Evolutionary conservation across 2,888 invertebrate genomes (phyloP).

Genomic region (Pristionchus arcanus): DNA sequence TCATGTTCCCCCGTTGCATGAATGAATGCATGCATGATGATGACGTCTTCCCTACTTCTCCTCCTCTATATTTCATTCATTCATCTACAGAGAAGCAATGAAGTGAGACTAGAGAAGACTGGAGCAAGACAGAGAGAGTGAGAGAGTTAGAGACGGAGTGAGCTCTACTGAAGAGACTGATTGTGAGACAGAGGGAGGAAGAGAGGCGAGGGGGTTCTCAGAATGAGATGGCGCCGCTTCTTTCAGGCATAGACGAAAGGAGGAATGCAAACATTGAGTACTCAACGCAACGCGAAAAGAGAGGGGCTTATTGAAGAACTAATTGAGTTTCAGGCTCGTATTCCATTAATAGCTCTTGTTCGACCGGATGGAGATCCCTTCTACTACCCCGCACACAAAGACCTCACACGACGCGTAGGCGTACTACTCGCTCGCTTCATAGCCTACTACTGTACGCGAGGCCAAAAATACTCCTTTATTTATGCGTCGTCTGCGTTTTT

Average conservation of each 20-base stretch:
- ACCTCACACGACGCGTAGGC: conserved; percentile 5
- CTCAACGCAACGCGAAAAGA: background rate
- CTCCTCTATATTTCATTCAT: conserved; percentile 15
- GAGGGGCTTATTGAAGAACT: background rate
- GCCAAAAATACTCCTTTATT: conserved; percentile 38
- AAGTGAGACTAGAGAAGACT: conserved; percentile 12
- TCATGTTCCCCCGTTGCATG: background rate
- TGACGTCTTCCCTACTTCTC: background rate
- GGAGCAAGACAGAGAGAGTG: conserved; percentile 1
- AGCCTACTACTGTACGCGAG: background rate
- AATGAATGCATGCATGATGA: background rate
- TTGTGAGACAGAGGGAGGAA: background rate
- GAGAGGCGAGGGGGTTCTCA: background rate
- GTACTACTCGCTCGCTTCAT: background rate
- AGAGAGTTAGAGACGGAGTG: background rate
- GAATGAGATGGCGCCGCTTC: conserved; percentile 36
- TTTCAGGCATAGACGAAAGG: background rate
- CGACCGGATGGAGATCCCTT: background rate
- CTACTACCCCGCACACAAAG: background rate
- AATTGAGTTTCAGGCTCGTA: background rate
- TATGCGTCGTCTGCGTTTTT: background rate
- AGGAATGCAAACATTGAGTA: background rate
- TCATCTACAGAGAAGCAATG: conserved; percentile 35
- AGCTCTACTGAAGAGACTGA: background rate
- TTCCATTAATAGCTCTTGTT: background rate